Evolutionary conservation across 2,888 invertebrate genomes (phyloP).

Genomic region (Ennomos erosarius): DNA sequence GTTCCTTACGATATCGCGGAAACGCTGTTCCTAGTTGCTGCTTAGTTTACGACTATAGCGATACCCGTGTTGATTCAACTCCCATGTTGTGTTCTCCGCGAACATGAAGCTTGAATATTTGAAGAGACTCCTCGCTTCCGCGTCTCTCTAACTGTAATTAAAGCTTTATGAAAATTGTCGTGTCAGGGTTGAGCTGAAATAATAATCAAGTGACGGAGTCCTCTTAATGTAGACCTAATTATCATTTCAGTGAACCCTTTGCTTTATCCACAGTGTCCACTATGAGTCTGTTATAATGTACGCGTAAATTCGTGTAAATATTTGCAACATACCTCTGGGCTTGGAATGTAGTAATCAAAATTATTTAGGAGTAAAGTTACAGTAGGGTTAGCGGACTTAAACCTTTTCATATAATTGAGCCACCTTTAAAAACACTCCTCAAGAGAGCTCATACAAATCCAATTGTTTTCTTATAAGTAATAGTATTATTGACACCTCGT

Average conservation of each 20-base stretch:
- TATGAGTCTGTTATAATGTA: slow-evolving; percentile 8
- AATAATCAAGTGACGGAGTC: slow-evolving; percentile 48
- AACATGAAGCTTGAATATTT: slow-evolving; percentile 37
- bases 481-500: too few relatives aligned
- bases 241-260: slow-evolving; percentile 39
- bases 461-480: too few relatives aligned
- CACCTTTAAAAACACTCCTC: too few relatives aligned
- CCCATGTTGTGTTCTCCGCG: slow-evolving; percentile 20
- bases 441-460: too few relatives aligned
- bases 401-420: too few relatives aligned
- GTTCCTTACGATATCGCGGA: slow-evolving; percentile 1
- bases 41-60: slow-evolving; percentile 21
- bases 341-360: slow-evolving; percentile 33
- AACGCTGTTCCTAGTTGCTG: slow-evolving; percentile 1
- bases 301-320: slow-evolving; percentile 16
- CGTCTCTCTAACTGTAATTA: slow-evolving; percentile 52
- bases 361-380: slow-evolving; percentile 19
- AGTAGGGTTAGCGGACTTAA: not conserved
- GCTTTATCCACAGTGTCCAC: slow-evolving; percentile 28
- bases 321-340: slow-evolving; percentile 20
- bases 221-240: slow-evolving; percentile 42
- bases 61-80: slow-evolving; percentile 18
- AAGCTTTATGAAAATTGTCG: slow-evolving; percentile 60
- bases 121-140: slow-evolving; percentile 33
- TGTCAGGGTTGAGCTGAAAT: slow-evolving; percentile 52